Conservation (phyloP, 2,888 invertebrate species). For the Stenoptilia bipunctidactyla region DNA sequence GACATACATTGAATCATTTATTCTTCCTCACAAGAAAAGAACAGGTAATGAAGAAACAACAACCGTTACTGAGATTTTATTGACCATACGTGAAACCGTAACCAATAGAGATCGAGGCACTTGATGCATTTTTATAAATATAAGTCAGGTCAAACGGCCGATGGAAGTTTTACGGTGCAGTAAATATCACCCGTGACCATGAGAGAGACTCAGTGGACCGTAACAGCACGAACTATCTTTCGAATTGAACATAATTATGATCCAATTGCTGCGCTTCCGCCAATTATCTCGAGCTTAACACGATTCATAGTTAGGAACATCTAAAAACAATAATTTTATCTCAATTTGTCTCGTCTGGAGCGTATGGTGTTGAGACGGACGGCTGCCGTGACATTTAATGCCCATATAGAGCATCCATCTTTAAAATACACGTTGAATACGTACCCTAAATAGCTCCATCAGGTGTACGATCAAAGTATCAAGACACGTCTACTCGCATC, state of each 20-base stretch:
- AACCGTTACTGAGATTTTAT: neutral
- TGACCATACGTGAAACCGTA: conserved; percentile 1
- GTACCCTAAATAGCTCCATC: too few species aligned
- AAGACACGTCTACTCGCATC: too few species aligned
- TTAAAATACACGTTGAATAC: too few species aligned
- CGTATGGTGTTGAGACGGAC: too few species aligned
- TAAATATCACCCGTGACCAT: conserved; percentile 21
- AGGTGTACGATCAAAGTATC: too few species aligned
- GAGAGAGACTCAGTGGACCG: conserved; percentile 24
- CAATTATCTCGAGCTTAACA: conserved; percentile 17
- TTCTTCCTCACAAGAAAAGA: neutral
- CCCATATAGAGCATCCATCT: too few species aligned
- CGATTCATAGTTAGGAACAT: too few species aligned
- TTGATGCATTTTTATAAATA: conserved; percentile 7
- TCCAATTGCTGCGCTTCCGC: conserved; percentile 34
- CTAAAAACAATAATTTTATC: too few species aligned
- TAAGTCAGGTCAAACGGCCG: neutral
- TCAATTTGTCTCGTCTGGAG: too few species aligned
- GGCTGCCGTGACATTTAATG: too few species aligned
- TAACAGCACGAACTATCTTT: conserved; percentile 24
- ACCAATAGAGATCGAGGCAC: conserved; percentile 2
- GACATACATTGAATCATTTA: neutral
- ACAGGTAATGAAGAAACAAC: conserved; percentile 24
- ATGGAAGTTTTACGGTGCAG: neutral
- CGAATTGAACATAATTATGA: conserved; percentile 37